Conservation (phyloP, 2,113 vertebrate species). For the Ammodytes dubius region DNA sequence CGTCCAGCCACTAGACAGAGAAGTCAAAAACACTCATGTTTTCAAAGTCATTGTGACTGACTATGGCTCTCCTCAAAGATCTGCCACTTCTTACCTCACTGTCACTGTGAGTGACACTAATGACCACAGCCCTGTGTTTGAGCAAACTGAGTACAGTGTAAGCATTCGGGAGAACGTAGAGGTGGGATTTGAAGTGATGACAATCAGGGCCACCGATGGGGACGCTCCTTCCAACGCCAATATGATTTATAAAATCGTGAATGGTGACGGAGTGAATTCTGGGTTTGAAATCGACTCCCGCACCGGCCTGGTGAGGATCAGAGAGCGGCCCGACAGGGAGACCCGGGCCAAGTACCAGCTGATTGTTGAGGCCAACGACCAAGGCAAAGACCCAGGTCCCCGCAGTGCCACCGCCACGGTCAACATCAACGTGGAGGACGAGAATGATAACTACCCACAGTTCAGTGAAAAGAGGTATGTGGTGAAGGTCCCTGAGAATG, state of each 20-base stretch:
- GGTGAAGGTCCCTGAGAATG: conserved; percentile 92
- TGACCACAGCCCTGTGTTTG: conserved; percentile 92
- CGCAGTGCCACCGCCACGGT: conserved; percentile 92
- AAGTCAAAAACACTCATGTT: conserved; percentile 95
- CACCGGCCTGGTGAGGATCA: conserved; percentile 92
- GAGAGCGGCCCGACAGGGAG: conserved; percentile 90
- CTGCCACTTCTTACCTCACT: conserved; percentile 89
- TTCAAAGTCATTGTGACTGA: conserved; percentile 92
- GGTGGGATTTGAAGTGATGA: conserved; percentile 95
- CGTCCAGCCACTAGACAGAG: conserved; percentile 89
- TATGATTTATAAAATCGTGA: conserved; percentile 94
- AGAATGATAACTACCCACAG: conserved; percentile 97
- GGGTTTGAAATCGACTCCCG: conserved; percentile 93
- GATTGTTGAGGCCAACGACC: conserved; percentile 95
- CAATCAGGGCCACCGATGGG: conserved; percentile 92
- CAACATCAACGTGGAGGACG: conserved; percentile 93
- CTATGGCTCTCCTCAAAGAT: conserved; percentile 86
- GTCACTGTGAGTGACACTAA: conserved; percentile 96
- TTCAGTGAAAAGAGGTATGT: conserved; percentile 94
- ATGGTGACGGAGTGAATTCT: conserved; percentile 79
- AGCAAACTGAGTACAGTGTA: conserved; percentile 92
- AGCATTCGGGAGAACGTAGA: conserved; percentile 94
- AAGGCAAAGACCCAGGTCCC: conserved; percentile 93
- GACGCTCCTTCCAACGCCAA: conserved; percentile 95
- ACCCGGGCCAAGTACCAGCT: conserved; percentile 88